These are phyloP conservation scores for Heliconius ismenius DNA, from an alignment of 2,888 invertebrate genomes.

Conservation along the genomic window DNA sequence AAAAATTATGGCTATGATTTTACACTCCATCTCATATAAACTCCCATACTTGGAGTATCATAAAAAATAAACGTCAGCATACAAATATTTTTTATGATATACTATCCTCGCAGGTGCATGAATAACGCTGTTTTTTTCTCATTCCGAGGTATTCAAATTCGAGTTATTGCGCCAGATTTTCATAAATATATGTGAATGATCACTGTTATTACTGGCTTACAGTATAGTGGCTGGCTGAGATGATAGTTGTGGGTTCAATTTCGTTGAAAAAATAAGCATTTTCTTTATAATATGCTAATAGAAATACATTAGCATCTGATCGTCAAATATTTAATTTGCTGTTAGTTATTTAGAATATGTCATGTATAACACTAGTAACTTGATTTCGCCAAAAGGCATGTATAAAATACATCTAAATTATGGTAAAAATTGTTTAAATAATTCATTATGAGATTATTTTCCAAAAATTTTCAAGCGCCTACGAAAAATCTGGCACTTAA, in stretches of 20 bases:
- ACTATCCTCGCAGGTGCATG: constrained; percentile 15
- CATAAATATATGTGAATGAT: not conserved
- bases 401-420: not conserved
- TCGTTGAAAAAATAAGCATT: too few species aligned
- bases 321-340: too few species aligned
- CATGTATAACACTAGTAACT: too few species aligned
- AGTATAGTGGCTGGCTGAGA: not conserved
- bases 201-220: not conserved
- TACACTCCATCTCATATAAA: not conserved
- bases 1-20: not conserved
- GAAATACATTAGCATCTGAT: too few species aligned
- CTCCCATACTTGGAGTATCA: not conserved
- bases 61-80: constrained; percentile 19
- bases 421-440: not conserved
- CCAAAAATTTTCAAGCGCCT: not conserved
- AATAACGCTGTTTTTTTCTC: constrained; percentile 6
- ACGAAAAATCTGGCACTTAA: not conserved
- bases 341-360: too few species aligned
- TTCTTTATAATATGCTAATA: too few species aligned
- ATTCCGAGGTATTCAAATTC: constrained; percentile 1
- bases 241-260: not conserved
- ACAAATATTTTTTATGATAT: constrained; percentile 19
- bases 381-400: too few species aligned
- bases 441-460: not conserved
- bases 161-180: constrained; percentile 18